phyloP scores from a whole-genome alignment of 1,140 invertebrate genomes.

The Mactra quadrangularis region DNA sequence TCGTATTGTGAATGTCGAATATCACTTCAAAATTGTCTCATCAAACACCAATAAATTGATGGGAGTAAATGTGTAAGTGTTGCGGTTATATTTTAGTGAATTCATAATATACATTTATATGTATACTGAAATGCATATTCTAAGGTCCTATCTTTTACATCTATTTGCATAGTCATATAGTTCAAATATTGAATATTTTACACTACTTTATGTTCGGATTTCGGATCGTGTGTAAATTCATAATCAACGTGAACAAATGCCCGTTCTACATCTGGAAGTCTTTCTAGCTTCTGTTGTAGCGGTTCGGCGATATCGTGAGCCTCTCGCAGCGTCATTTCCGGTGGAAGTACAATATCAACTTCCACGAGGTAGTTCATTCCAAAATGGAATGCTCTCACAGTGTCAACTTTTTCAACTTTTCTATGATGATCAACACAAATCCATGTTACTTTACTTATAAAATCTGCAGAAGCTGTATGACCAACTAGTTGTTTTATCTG shows the following conservation, averaged over 20 bases:
- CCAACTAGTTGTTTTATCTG: constrained; percentile 81
- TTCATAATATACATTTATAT: too few species aligned
- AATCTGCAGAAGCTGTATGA: constrained; percentile 79
- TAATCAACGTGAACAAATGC: constrained; percentile 85
- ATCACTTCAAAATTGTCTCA: too few species aligned
- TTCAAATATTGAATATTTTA: too few species aligned
- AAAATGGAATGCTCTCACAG: constrained; percentile 85
- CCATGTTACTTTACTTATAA: constrained; percentile 82
- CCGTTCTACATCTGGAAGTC: constrained; percentile 83
- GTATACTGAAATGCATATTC: too few species aligned
- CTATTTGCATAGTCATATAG: too few species aligned
- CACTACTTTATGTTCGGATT: constrained; percentile 79
- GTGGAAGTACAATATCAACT: constrained; percentile 82
- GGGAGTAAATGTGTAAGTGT: too few species aligned
- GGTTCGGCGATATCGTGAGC: constrained; percentile 84
- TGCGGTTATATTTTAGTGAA: too few species aligned
- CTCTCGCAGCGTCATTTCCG: constrained; percentile 82
- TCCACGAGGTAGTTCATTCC: constrained; percentile 83
- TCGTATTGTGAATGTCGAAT: too few species aligned
- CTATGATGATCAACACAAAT: constrained; percentile 82
- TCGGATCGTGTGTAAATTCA: constrained; percentile 79
- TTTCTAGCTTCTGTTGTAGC: constrained; percentile 83
- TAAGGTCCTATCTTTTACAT: too few species aligned
- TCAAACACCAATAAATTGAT: too few species aligned
- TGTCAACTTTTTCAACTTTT: constrained; percentile 83